A percentile compares a stretch with the other conserved stretches of the same genome.
Evolutionary conservation across 2,797 vertebrate species (phyloP).

Genomic region (Argyrosomus regius): DNA sequence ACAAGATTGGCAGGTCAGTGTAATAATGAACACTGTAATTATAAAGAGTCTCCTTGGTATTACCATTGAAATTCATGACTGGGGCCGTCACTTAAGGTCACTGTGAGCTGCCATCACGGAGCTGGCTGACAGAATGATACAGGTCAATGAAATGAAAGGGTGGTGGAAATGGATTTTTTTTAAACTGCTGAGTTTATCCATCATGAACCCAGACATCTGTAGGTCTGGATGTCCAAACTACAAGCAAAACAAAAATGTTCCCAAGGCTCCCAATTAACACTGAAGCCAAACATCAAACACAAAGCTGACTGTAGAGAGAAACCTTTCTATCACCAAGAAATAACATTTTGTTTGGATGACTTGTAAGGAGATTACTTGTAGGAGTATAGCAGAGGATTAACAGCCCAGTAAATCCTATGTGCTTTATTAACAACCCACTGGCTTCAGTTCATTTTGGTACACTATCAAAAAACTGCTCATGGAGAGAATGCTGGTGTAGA

Average conservation of each 20-base stretch:
- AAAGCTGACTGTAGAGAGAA: not conserved
- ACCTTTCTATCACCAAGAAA: not conserved
- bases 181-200: not conserved
- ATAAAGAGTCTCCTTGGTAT: constrained; percentile 7
- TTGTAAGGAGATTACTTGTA: not conserved
- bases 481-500: too few relatives aligned
- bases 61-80: constrained; percentile 16
- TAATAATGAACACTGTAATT: constrained; percentile 8
- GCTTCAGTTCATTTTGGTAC: not conserved
- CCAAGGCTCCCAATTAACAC: not conserved
- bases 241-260: not conserved
- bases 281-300: not conserved
- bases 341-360: not conserved
- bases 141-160: not conserved
- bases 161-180: not conserved
- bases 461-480: not conserved
- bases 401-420: not conserved
- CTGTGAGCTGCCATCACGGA: constrained; percentile 1
- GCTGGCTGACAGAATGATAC: not conserved
- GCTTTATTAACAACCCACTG: not conserved
- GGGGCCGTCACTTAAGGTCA: not conserved
- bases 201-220: constrained; percentile 4
- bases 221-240: not conserved
- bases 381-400: not conserved
- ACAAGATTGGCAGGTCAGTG: constrained; percentile 3